Conservation (phyloP, 2,797 vertebrate species). For the Parotocinclus haroldoi region DNA sequence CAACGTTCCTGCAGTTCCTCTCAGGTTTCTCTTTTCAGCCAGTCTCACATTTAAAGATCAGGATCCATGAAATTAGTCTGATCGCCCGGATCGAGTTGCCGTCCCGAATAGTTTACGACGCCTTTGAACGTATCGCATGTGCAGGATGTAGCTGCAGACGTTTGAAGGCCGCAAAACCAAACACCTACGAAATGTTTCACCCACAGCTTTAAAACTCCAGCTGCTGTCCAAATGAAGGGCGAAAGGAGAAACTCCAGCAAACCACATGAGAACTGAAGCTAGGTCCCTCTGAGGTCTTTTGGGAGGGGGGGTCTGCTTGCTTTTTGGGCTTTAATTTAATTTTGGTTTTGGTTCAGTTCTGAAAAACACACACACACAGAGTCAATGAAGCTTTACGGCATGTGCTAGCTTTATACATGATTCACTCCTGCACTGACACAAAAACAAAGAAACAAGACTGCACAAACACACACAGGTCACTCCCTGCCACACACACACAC, state of each 20-base stretch:
- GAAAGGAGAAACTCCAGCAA: no score
- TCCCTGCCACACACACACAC: not conserved
- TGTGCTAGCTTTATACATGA: slow-evolving; percentile 20
- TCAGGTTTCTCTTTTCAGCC: not conserved
- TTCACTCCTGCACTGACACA: slow-evolving; percentile 16
- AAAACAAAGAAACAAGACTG: slow-evolving; percentile 42
- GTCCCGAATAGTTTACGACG: slow-evolving; percentile 1
- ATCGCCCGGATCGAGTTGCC: not conserved
- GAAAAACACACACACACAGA: not conserved
- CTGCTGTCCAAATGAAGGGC: not conserved
- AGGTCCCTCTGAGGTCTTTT: no score
- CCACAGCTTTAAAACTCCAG: slow-evolving; percentile 23
- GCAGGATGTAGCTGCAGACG: not conserved
- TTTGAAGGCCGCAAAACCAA: not conserved
- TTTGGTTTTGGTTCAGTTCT: slow-evolving; percentile 1
- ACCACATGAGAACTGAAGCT: no score
- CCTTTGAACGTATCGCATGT: not conserved
- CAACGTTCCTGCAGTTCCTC: not conserved
- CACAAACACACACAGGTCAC: slow-evolving; percentile 32
- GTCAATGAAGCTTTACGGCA: slow-evolving; percentile 14
- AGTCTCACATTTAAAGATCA: slow-evolving; percentile 8
- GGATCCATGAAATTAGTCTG: not conserved
- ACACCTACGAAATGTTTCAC: not conserved
- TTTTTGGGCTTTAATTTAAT: slow-evolving; percentile 12
- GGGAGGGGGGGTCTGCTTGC: not conserved